phyloP scores from a whole-genome alignment of 2,113 vertebrate species.

The mouse (Mus musculus) region DNA sequence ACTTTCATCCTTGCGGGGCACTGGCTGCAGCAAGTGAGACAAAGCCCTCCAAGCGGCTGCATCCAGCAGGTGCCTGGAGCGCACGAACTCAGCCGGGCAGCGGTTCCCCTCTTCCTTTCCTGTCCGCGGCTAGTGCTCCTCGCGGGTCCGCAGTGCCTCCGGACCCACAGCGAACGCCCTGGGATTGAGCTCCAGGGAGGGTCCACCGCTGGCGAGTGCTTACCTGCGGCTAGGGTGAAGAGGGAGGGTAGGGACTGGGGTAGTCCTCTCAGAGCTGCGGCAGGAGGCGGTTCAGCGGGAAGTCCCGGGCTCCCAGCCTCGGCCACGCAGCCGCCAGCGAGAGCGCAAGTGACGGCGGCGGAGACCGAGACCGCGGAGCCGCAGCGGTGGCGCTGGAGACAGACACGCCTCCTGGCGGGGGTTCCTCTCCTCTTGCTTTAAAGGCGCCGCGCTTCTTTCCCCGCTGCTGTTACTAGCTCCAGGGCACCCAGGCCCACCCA shows the following conservation, averaged over 20 bases:
- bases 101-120: background rate
- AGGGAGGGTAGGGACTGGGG: conserved; percentile 17
- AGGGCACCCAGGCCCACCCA: background rate
- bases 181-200: background rate
- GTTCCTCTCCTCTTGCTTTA: conserved; percentile 84
- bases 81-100: background rate
- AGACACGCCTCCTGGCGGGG: conserved; percentile 94
- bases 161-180: background rate
- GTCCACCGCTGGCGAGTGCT: conserved; percentile 38
- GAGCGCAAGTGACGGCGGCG: conserved; percentile 73
- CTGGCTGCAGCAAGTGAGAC: conserved; percentile 54
- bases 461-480: background rate
- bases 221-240: conserved; percentile 71
- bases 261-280: conserved; percentile 50
- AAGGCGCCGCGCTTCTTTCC: conserved; percentile 84
- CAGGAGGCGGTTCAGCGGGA: conserved; percentile 37
- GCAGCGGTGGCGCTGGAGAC: conserved; percentile 46
- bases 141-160: conserved; percentile 13
- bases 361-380: conserved; percentile 47
- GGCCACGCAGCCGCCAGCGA: conserved; percentile 66
- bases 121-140: background rate
- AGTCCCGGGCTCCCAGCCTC: conserved; percentile 30
- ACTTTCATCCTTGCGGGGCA: background rate
- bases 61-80: conserved; percentile 44
- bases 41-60: conserved; percentile 11